Conservation (phyloP, 1,140 invertebrate genomes). For the Zaprionus capensis region DNA sequence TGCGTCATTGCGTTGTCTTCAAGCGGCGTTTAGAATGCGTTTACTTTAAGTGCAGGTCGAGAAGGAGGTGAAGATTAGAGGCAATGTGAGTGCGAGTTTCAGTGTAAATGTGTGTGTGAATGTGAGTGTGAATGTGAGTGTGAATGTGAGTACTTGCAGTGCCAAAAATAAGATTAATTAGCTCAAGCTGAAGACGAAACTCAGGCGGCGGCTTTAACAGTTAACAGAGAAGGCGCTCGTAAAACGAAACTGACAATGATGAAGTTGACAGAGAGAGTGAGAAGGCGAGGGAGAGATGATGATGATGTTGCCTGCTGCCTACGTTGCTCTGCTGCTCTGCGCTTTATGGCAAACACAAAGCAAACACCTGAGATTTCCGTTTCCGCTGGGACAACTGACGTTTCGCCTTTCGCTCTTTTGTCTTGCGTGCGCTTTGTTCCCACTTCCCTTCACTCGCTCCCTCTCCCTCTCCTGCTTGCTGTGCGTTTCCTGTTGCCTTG, state of each 20-base stretch:
- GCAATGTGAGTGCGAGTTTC: neutral
- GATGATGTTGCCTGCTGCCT: constrained; percentile 12
- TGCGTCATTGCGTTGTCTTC: constrained; percentile 25
- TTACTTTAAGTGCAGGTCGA: constrained; percentile 49
- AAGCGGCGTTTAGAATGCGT: constrained; percentile 68
- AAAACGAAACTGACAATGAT: constrained; percentile 4
- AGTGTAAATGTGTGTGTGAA: neutral
- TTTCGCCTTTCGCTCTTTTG: constrained; percentile 20
- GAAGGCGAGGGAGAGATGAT: neutral
- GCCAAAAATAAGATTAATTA: constrained; percentile 75
- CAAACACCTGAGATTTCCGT: constrained; percentile 80
- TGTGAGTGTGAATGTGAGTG: constrained; percentile 1
- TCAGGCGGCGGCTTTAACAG: constrained; percentile 16
- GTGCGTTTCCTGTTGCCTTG: constrained; percentile 71
- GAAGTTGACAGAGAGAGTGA: neutral
- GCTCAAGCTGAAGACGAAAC: constrained; percentile 29
- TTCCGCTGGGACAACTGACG: constrained; percentile 63
- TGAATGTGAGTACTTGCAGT: neutral
- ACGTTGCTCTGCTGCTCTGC: neutral
- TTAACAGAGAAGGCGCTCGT: neutral
- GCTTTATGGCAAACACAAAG: constrained; percentile 38
- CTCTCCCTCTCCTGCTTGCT: constrained; percentile 12
- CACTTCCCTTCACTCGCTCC: neutral
- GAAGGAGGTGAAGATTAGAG: neutral
- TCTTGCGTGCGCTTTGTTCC: constrained; percentile 37